Conservation (phyloP, 2,113 vertebrate genomes). For the Ceyx cyanopectus region DNA sequence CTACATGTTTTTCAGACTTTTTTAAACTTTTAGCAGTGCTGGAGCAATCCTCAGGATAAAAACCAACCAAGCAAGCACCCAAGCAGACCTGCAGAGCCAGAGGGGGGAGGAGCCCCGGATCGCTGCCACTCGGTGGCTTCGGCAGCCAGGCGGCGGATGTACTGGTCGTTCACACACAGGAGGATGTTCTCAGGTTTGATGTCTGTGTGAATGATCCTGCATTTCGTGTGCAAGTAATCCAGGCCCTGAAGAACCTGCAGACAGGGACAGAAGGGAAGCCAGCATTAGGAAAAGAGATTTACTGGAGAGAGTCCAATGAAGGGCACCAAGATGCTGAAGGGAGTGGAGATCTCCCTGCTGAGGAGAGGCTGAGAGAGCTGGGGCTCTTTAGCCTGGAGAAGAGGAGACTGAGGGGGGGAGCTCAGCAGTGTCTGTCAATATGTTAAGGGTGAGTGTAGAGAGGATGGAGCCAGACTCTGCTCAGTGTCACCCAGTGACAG, state of each 20-base stretch:
- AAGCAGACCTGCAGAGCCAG: constrained; percentile 94
- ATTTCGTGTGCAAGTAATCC: constrained; percentile 95
- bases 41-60: not conserved
- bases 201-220: constrained; percentile 97
- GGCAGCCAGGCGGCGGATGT: constrained; percentile 91
- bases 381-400: too few relatives aligned
- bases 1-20: not conserved
- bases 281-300: not conserved
- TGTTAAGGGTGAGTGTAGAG: too few relatives aligned
- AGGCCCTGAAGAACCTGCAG: constrained; percentile 93
- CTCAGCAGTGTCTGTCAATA: too few relatives aligned
- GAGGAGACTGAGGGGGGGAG: too few relatives aligned
- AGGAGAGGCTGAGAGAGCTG: too few relatives aligned
- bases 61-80: not conserved
- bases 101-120: constrained; percentile 92
- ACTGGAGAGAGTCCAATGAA: too few relatives aligned
- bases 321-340: too few relatives aligned
- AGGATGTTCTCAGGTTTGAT: constrained; percentile 98
- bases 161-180: constrained; percentile 91
- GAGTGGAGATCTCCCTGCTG: too few relatives aligned
- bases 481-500: too few relatives aligned
- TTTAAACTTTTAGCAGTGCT: not conserved
- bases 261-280: not conserved
- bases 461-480: too few relatives aligned
- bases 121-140: constrained; percentile 97